phyloP scores from a whole-genome alignment of 2,113 vertebrate genomes.

The Oncorhynchus masou region DNA sequence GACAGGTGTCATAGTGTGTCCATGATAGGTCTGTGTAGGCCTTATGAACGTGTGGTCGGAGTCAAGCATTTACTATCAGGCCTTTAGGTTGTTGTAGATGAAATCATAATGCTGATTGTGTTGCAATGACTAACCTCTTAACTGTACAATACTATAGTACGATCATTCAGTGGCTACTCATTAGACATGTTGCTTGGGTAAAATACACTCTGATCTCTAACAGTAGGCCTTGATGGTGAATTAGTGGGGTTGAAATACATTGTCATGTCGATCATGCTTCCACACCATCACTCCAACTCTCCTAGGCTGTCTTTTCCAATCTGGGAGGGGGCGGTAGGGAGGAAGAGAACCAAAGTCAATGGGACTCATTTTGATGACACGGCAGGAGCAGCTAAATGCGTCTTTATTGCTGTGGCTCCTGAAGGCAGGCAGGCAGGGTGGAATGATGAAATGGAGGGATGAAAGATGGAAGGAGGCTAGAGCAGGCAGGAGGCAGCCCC shows the following conservation, averaged over 20 bases:
- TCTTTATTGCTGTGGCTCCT: constrained; percentile 54
- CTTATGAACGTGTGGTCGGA: not conserved
- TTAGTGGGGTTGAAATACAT: not conserved
- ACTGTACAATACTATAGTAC: not conserved
- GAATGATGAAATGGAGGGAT: constrained; percentile 45
- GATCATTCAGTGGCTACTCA: constrained; percentile 36
- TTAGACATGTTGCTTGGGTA: too few species aligned
- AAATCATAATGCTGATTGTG: not conserved
- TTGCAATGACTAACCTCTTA: not conserved
- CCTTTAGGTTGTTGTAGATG: not conserved
- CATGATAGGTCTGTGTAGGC: not conserved
- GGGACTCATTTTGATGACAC: constrained; percentile 66
- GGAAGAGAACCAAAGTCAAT: constrained; percentile 63
- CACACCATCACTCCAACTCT: constrained; percentile 33
- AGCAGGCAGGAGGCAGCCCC: constrained; percentile 20
- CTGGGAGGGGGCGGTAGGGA: constrained; percentile 39
- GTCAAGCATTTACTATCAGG: not conserved
- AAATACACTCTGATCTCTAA: not conserved
- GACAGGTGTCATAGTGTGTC: constrained; percentile 2
- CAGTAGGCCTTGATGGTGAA: not conserved
- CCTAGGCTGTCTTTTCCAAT: constrained; percentile 44
- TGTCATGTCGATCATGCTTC: not conserved
- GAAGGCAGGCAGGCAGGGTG: constrained; percentile 23
- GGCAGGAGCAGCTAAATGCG: constrained; percentile 61
- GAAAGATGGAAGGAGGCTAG: constrained; percentile 47